These are phyloP conservation scores for Creontiades dilutus DNA, from an alignment of 2,888 invertebrate species.

Conservation along the genomic window DNA sequence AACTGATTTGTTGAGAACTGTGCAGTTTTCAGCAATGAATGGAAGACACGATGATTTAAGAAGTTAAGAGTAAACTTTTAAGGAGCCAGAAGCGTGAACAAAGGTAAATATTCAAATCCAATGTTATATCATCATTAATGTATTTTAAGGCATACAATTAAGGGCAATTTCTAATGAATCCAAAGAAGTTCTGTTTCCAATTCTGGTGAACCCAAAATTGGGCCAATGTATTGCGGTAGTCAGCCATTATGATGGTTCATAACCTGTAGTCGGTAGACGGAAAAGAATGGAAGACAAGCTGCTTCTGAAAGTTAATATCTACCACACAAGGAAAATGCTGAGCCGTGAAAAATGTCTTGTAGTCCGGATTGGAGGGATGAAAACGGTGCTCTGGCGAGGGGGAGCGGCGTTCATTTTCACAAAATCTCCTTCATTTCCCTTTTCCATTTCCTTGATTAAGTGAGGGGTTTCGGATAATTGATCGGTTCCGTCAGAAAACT, in stretches of 20 bases:
- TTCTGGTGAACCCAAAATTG: too few species aligned
- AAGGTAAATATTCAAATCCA: too few species aligned
- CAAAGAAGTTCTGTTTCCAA: too few species aligned
- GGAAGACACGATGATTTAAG: too few species aligned
- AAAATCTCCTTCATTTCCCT: slow-evolving; percentile 55
- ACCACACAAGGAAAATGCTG: slow-evolving; percentile 47
- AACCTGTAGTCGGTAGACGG: background rate
- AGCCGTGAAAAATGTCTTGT: slow-evolving; percentile 56
- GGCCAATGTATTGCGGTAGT: too few species aligned
- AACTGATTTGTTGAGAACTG: too few species aligned
- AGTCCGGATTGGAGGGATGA: background rate
- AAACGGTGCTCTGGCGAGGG: background rate
- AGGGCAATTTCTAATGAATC: too few species aligned
- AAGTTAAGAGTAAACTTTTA: too few species aligned
- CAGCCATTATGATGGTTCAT: slow-evolving; percentile 15
- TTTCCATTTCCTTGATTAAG: slow-evolving; percentile 62
- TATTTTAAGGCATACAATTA: too few species aligned
- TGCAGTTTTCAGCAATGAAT: too few species aligned
- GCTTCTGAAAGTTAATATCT: background rate
- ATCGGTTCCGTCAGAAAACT: slow-evolving; percentile 44
- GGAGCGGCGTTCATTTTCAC: slow-evolving; percentile 25
- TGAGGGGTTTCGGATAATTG: slow-evolving; percentile 44
- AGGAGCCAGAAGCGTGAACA: too few species aligned
- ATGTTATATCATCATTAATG: too few species aligned
- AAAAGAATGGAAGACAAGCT: background rate